Base-by-base conservation (phyloP, 1,140 invertebrate genomes). In the Drosophila tani region DNA sequence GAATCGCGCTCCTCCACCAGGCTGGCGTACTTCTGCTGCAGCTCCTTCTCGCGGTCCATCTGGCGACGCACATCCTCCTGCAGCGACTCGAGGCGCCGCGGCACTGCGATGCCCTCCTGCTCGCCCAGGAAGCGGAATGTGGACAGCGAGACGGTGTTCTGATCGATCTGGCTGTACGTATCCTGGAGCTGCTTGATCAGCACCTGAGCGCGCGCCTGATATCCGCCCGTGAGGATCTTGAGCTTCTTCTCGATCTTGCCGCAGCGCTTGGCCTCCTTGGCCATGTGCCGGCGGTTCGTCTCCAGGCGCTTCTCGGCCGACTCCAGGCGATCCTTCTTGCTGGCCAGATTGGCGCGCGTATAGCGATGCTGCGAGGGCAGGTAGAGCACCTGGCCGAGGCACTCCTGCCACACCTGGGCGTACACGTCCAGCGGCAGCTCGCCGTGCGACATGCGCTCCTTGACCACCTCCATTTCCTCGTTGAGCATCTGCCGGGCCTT, bases 171-270 rank as follows among this genome's bases (percentile, higher is more conserved):
- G 57, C 99, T 97, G 78, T 96, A 95, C 5, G 97, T 93, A 78
- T 99, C 98, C 74, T 97, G 95, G 8, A 98, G 94, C 90, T 98
- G 98, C 93, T 99, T 99, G 0, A 97, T 95, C n/a, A 99, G 93
- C 9, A 96, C 96, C 91, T 98, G 97, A 3, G 97, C 96, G 59
- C 97, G 94, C 0, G 96, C 92, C 94, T 97, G 96, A 94, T 99
- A 99, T 15, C 98, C 97, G 32, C 96, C 98, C 15, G 98, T 97
- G 2, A 99, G 94, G 57, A 99, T 97, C 94, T 98, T 97, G 2
- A 99, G 93, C 94, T 99, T 99, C 92, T 99, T 99, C 93, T 99
- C 99, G 94, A 99, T 96, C 94, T 99, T 99, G 0, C 97, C 97
- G 53, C 98, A 99, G 67, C 96, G 95, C 94, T 99, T 99, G 0